A percentile compares a stretch with the other conserved stretches of the same genome.
These are phyloP conservation scores for Creontiades dilutus DNA, from an alignment of 2,888 invertebrate species.

Conservation along the genomic window DNA sequence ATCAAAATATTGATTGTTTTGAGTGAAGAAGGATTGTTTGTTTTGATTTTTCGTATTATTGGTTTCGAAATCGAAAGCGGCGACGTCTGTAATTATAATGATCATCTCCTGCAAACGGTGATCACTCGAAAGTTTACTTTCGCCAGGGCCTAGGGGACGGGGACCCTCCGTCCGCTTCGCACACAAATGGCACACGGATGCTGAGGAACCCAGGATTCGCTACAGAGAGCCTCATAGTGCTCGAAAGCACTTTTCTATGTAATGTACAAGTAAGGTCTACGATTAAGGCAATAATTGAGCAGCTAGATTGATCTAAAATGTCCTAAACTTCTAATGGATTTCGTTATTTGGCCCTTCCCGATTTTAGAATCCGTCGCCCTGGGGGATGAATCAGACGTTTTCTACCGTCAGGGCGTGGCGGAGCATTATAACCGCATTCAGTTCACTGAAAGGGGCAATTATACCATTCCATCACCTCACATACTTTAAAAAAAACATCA, in stretches of 20 bases:
- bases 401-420: no score
- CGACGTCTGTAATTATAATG: slow-evolving; percentile 47
- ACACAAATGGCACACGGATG: slow-evolving; percentile 16
- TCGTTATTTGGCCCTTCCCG: no score
- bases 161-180: slow-evolving; percentile 15
- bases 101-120: slow-evolving; percentile 48
- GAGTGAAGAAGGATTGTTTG: background rate
- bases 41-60: background rate
- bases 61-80: slow-evolving; percentile 24
- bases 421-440: no score
- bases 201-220: slow-evolving; percentile 14
- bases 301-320: no score
- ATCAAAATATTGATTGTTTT: background rate
- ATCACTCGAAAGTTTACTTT: slow-evolving; percentile 54
- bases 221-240: background rate
- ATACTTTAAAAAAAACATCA: no score
- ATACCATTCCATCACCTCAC: no score
- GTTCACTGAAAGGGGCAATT: no score
- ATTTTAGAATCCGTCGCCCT: no score
- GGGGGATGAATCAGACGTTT: no score
- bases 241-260: background rate
- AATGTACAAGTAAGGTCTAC: no score
- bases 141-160: slow-evolving; percentile 2
- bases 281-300: no score
- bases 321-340: no score